These are phyloP conservation scores for Agrilus planipennis DNA, from an alignment of 1,140 invertebrate species.

Conservation along the genomic window DNA sequence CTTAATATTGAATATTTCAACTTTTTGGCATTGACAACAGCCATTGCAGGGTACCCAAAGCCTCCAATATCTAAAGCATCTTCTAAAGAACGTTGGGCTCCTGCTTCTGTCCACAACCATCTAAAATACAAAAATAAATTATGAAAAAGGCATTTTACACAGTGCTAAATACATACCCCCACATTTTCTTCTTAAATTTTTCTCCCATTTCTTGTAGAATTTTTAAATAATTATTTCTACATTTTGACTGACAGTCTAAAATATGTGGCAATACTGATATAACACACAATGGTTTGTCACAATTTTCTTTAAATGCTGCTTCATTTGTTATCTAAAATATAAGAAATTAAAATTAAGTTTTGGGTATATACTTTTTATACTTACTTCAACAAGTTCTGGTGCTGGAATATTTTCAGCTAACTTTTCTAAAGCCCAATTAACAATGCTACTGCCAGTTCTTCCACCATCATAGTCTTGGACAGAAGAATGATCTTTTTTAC, in stretches of 20 bases:
- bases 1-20: conserved; percentile 87
- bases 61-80: conserved; percentile 82
- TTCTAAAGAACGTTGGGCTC: conserved; percentile 71
- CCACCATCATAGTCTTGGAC: conserved; percentile 81
- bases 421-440: conserved; percentile 76
- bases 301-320: conserved; percentile 53
- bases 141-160: not conserved
- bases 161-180: conserved; percentile 57
- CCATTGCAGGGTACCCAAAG: conserved; percentile 83
- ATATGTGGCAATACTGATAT: conserved; percentile 90
- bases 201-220: conserved; percentile 65
- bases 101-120: conserved; percentile 77
- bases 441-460: conserved; percentile 75
- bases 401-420: conserved; percentile 69
- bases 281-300: conserved; percentile 80
- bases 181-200: conserved; percentile 87
- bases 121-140: not conserved
- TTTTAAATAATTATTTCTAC: conserved; percentile 77
- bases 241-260: conserved; percentile 87
- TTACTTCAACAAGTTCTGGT: conserved; percentile 69
- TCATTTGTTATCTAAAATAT: conserved; percentile 48
- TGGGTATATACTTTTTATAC: not conserved
- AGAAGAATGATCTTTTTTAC: conserved; percentile 58
- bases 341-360: conserved; percentile 10
- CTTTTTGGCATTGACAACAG: conserved; percentile 89